These are phyloP conservation scores for Halichoeres trimaculatus DNA, from an alignment of 2,113 vertebrate species.

Conservation along the genomic window DNA sequence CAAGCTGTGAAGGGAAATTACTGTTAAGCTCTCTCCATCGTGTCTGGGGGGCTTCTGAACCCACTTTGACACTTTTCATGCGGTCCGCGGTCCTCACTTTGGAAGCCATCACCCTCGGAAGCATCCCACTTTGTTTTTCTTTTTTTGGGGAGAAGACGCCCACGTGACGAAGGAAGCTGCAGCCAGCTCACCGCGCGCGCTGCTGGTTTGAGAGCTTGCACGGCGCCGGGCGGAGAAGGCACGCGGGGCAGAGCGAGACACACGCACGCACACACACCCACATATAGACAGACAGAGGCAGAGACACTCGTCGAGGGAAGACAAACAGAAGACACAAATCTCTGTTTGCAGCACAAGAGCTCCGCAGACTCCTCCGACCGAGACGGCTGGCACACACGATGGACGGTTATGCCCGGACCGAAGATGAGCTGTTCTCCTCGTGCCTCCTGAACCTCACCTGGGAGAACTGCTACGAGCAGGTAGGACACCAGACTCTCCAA, in stretches of 20 bases:
- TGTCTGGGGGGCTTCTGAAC: neutral
- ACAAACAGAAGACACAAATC: neutral
- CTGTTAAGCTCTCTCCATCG: too few species aligned
- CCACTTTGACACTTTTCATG: neutral
- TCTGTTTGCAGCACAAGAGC: neutral
- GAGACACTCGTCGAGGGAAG: conserved; percentile 54
- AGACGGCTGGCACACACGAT: conserved; percentile 76
- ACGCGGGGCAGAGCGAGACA: conserved; percentile 43
- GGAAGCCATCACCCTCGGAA: conserved; percentile 26
- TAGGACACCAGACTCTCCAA: conserved; percentile 71
- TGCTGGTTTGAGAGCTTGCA: conserved; percentile 51
- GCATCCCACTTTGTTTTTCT: conserved; percentile 38
- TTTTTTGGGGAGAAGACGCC: conserved; percentile 45
- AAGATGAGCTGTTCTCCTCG: conserved; percentile 91
- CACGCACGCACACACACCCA: conserved; percentile 27
- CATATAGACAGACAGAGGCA: conserved; percentile 18
- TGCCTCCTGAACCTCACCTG: conserved; percentile 93
- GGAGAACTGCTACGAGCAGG: conserved; percentile 94
- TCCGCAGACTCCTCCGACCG: conserved; percentile 59
- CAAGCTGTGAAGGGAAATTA: too few species aligned
- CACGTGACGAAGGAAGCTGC: conserved; percentile 79
- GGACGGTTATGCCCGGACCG: conserved; percentile 90
- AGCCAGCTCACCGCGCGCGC: conserved; percentile 58
- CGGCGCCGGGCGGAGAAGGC: conserved; percentile 65
- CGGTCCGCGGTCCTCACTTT: conserved; percentile 35